Conservation (phyloP, 2,797 vertebrate species). For the Cottoperca gobio region DNA sequence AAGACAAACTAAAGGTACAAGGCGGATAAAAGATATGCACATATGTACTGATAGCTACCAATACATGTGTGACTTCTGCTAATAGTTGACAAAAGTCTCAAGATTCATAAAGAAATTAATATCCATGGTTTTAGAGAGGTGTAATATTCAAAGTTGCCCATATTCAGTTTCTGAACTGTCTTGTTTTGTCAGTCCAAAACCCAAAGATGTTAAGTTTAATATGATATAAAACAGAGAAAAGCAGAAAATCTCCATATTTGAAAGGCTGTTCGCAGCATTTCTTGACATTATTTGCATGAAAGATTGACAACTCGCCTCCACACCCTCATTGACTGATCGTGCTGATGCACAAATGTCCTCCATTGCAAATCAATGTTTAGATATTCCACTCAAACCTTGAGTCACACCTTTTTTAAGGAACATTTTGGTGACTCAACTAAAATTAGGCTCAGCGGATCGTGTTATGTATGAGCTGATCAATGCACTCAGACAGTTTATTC, state of each 20-base stretch:
- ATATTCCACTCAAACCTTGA: slow-evolving; percentile 1
- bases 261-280: no score
- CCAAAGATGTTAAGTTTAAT: no score
- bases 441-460: not conserved
- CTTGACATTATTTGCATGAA: no score
- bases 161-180: no score
- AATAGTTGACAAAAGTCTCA: not conserved
- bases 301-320: not conserved
- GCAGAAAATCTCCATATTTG: no score
- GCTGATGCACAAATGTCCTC: not conserved
- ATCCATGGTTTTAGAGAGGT: not conserved
- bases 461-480: slow-evolving; percentile 42
- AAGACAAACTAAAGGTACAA: not conserved
- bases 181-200: no score
- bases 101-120: not conserved
- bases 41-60: not conserved
- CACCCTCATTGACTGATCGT: not conserved
- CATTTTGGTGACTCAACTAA: not conserved
- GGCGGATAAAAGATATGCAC: not conserved
- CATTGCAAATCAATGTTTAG: not conserved
- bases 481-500: slow-evolving; percentile 30
- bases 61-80: not conserved
- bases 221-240: no score
- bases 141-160: not conserved
- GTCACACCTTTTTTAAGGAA: slow-evolving; percentile 1